Evolutionary conservation across 2,113 vertebrate species (phyloP), one percentile per base, ranked within the genome.

Genomic region (Silurus meridionalis): DNA sequence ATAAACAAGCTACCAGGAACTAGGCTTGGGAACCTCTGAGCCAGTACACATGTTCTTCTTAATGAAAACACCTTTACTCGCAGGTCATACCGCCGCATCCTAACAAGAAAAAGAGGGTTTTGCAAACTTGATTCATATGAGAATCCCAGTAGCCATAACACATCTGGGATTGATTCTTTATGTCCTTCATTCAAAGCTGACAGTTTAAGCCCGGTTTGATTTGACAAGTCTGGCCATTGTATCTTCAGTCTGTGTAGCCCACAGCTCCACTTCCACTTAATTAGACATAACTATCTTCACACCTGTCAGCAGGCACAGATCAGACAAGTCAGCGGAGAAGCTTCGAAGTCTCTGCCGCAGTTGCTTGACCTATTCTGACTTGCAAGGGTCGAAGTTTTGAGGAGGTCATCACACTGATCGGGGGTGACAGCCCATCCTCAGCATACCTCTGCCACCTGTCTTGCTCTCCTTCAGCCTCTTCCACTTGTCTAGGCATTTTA

Each of bases 401-500:
- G 91, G 89, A 89, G 88, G 90, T 86, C 87, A 83, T 94, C 90
- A 93, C 83, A 50, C 89, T 93, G 93, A 94, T 93, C 83, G 88
- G 86, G 91, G 91, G 92, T 93, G 94, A 95, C 93, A 94, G 93
- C 91, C 57, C 71, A 83, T 90, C 89, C 87, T 87, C 87, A 9
- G 85, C 75, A 74, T 11, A 86, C 87, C 93, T 85, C 87, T 89
- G 87, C 88, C 78, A 66, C 82, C 85, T 75, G 87, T 87, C 75
- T 90, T 90, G 80, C 83, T 92, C 90, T 91, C 87, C 85, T 84
- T 88, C 81, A 50, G 90, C 85, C 60, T 89, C 92, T 93, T 93
- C 93, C 94, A 93, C 93, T 90, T 90, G 92, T 91, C 91, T 92
- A 92, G 92, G 91, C 93, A 93, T 93, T 93, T 91, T 91, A 93